These are phyloP conservation scores for Drosophila maculinotata DNA, from an alignment of 2,888 invertebrate genomes.

Conservation along the genomic window DNA sequence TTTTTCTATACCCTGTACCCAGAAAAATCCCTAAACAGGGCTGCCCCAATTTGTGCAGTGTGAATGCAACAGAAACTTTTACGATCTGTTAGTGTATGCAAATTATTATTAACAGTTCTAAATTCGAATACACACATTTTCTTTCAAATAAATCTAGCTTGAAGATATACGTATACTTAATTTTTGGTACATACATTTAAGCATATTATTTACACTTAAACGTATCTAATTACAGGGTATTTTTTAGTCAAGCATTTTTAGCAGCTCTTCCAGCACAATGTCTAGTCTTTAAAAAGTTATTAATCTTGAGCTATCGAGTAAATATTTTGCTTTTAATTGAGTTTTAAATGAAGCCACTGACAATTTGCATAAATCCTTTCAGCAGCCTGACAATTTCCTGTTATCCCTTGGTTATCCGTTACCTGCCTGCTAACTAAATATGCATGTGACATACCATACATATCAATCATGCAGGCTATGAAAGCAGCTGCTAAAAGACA, in stretches of 20 bases:
- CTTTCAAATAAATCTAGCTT: too few species aligned
- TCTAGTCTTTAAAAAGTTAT: conserved; percentile 64
- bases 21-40: not conserved
- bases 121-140: too few species aligned
- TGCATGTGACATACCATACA: conserved; percentile 25
- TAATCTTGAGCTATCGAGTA: conserved; percentile 73
- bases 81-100: too few species aligned
- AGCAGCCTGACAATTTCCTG: conserved; percentile 10
- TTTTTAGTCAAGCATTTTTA: not conserved
- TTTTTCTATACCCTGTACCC: conserved; percentile 42
- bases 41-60: not conserved
- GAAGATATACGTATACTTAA: too few species aligned
- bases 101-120: not conserved
- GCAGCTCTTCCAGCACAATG: not conserved
- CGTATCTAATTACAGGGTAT: conserved; percentile 16
- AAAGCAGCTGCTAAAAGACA: conserved; percentile 77
- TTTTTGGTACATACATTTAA: too few species aligned
- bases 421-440: conserved; percentile 10
- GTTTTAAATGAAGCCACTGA: conserved; percentile 57
- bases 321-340: conserved; percentile 76
- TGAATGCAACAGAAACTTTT: not conserved
- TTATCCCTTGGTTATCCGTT: conserved; percentile 26
- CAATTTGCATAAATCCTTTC: conserved; percentile 70
- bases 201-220: too few species aligned
- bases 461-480: conserved; percentile 27